These are phyloP conservation scores for Neoaliturus tenellus DNA, from an alignment of 2,888 invertebrate species.

Conservation along the genomic window DNA sequence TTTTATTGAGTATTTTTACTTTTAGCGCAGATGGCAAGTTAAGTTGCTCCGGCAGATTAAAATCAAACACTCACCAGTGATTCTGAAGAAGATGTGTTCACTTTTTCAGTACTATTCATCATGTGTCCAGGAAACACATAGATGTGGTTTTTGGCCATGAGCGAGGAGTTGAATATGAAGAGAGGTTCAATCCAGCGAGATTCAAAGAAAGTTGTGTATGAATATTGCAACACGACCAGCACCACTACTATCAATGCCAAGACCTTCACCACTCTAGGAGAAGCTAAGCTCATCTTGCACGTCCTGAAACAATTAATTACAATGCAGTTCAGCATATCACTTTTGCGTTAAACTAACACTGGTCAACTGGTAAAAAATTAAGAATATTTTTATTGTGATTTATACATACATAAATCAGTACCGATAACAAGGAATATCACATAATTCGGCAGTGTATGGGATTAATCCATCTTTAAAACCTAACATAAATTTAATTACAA, in stretches of 20 bases:
- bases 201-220: constrained; percentile 52
- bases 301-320: constrained; percentile 32
- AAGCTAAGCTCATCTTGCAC: constrained; percentile 33
- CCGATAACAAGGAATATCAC: too few relatives aligned
- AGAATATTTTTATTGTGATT: too few relatives aligned
- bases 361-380: too few relatives aligned
- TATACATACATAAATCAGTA: too few relatives aligned
- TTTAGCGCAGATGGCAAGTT: too few relatives aligned
- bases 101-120: constrained; percentile 14
- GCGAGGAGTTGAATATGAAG: constrained; percentile 54
- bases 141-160: constrained; percentile 49
- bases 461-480: too few relatives aligned
- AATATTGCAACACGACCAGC: constrained; percentile 52
- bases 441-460: too few relatives aligned
- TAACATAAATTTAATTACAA: too few relatives aligned
- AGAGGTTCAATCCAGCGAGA: constrained; percentile 57
- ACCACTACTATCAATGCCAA: constrained; percentile 43
- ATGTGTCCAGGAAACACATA: constrained; percentile 27
- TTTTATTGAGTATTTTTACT: too few relatives aligned
- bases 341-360: too few relatives aligned
- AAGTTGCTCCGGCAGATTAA: too few relatives aligned
- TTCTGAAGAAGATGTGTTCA: constrained; percentile 23
- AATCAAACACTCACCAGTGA: constrained; percentile 61
- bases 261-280: constrained; percentile 50
- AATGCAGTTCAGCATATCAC: too few relatives aligned